Base-by-base conservation (phyloP, 2,888 invertebrate species). In the Augiades crinisus region DNA sequence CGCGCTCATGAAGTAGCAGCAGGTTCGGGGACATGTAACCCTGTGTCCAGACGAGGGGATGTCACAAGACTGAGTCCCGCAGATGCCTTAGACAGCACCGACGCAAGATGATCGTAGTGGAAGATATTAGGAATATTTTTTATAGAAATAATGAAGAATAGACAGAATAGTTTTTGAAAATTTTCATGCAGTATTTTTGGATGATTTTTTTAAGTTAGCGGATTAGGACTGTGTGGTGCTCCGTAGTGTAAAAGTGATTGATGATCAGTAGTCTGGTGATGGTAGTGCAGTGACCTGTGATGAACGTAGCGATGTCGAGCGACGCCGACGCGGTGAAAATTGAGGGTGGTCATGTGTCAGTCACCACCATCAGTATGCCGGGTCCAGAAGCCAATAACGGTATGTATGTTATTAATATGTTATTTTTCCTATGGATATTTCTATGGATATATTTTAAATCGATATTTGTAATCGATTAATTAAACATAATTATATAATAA, bases 281-380 rank as follows among this genome's bases (percentile, higher is more conserved):
- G 73, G 65, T 68, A 67, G 66, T 61, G 62, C 66, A 53, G 69
- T 64, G 55, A 62, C 57, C 57, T 67, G 71, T 67, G 71, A 75
- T 74, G 72, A 79, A 65, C 61, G 64, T 65, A 65, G 75, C 72
- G 66, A 88, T 87, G 77, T 76, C 81, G 67, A 83, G 76, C 63
- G 90, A 89, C 59, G 81, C 83, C 44, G 89, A 90, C 58, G 69
- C 89, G 58, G 83, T 89, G 59, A 86, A 85, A 72, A 81, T 86
- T 65, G 90, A 88, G 76, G 81, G 89, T 62, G 82, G 85, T 68
- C 73, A 95, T 90, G 93, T 95, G 53, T 95, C 95, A 55, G 95
- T 95, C 70, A 95, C 95, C 62, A 94, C 95, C 63, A 95, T 95
- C 84, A 95, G 95, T 75, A 92, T 94, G 78, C 90, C 91, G 36